A percentile compares a stretch with the other conserved stretches of the same genome.
phyloP scores from a whole-genome alignment of 1,140 invertebrate species.

The Leucophenga varia region DNA sequence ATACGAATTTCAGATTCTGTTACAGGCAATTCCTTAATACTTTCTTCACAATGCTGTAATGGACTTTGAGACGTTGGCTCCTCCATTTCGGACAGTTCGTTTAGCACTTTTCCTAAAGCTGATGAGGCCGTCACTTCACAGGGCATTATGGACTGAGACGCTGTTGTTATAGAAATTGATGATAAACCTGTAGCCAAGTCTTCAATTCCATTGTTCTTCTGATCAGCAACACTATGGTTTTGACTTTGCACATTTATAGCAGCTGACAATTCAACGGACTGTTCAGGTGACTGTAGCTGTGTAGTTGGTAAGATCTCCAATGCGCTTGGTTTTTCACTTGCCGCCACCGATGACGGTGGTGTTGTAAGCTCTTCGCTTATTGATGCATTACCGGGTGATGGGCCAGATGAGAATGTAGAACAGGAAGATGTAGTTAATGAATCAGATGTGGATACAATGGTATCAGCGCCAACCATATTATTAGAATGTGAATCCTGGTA shows the following conservation, averaged over 20 bases:
- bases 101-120: constrained; percentile 33
- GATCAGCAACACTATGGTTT: constrained; percentile 1
- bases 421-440: constrained; percentile 51
- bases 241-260: neutral
- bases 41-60: neutral
- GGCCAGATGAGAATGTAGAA: constrained; percentile 52
- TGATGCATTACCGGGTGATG: constrained; percentile 38
- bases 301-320: constrained; percentile 16
- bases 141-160: constrained; percentile 37
- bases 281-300: no score
- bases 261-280: no score
- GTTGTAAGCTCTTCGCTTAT: constrained; percentile 30
- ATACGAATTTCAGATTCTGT: neutral
- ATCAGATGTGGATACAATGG: constrained; percentile 32
- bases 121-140: constrained; percentile 40
- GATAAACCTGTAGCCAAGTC: constrained; percentile 44
- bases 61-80: neutral
- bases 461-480: constrained; percentile 17
- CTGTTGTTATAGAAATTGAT: constrained; percentile 45
- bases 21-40: neutral
- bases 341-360: neutral
- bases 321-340: constrained; percentile 15
- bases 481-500: no score
- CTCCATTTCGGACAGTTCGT: constrained; percentile 34
- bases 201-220: constrained; percentile 9